Base-by-base conservation (phyloP, 2,113 vertebrate species). In the Lampris incognitus region DNA sequence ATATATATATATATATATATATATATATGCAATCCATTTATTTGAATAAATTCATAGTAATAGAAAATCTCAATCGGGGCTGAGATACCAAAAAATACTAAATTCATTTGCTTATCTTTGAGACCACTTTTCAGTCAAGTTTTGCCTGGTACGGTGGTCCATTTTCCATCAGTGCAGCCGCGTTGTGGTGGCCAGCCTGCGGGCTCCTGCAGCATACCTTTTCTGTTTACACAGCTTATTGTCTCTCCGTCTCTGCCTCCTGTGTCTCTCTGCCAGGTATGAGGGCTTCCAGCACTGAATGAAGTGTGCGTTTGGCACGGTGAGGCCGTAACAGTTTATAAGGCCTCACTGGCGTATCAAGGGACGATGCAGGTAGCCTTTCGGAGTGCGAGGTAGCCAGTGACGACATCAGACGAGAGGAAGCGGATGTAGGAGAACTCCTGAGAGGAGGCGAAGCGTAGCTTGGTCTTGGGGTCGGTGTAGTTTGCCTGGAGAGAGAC, bases 361-460 rank as follows among this genome's bases (percentile, higher is more conserved):
- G 97, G 96, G 63, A 99, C 97, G 1, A 98, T 95, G 85, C 96
- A 98, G 0, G 97, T 96, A 78, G 97, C 98, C 91, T 99, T 99
- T 58, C 98, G 94, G 37, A 99, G 92, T 4, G 97, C 93, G 83
- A 99, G 94, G 90, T 99, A 99, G 81, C 98, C 98, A 0, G 96
- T 95, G 63, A 99, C 92, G 2, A 98, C 96, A 39, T 99, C 98
- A 0, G 97, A 96, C 6, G 98, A 98, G 64, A 99, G 96, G 85
- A 97, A 97, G 62, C 98, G 95, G 72, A 99, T 96, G 74, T 99
- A 99, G 68, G 96, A 95, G 87, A 99, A 99, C 91, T 99, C 98
- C 72, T 99, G 97, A 0, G 93, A 94, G 10, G 95, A 97, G 66
- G 97, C 96, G 88, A 98, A 99, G 48, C 97, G 94, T 50, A 99